A percentile compares a stretch with the other conserved stretches of the same genome.
Conservation (phyloP, 1,140 invertebrate genomes). For the Brevipalpus yothersi region DNA sequence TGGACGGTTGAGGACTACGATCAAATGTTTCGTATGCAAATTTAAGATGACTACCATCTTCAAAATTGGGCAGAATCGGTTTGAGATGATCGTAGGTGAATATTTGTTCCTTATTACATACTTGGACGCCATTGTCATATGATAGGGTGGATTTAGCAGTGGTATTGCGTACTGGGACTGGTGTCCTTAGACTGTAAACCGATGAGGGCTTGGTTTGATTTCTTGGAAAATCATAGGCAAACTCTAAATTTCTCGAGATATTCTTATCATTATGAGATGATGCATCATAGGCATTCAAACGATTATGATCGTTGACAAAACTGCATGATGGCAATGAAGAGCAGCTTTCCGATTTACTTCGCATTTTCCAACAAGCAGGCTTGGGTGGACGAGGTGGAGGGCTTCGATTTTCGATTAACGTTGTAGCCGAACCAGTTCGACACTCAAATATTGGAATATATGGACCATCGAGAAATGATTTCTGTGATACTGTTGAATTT, state of each 20-base stretch:
- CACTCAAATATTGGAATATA: neutral
- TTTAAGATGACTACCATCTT: conserved; percentile 19
- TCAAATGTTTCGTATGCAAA: neutral
- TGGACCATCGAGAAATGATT: neutral
- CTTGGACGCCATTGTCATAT: conserved; percentile 39
- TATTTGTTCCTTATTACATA: conserved; percentile 10
- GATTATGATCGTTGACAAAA: neutral
- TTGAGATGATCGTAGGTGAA: conserved; percentile 12
- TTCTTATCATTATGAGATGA: neutral
- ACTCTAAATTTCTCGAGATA: conserved; percentile 23
- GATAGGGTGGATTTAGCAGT: conserved; percentile 27
- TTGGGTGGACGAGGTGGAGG: conserved; percentile 13
- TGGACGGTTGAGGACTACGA: conserved; percentile 13
- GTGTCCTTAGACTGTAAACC: conserved; percentile 10
- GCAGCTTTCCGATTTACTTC: conserved; percentile 5
- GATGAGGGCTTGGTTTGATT: conserved; percentile 24
- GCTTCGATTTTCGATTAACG: neutral
- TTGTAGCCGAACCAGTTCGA: neutral
- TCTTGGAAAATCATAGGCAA: conserved; percentile 43
- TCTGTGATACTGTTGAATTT: no score
- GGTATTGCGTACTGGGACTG: conserved; percentile 1
- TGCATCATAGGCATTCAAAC: neutral
- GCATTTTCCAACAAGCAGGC: conserved; percentile 7
- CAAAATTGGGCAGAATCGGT: conserved; percentile 5
- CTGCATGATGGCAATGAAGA: neutral